Evolutionary conservation across 2,797 vertebrate species (phyloP).

Genomic region (Gymnodraco acuticeps): DNA sequence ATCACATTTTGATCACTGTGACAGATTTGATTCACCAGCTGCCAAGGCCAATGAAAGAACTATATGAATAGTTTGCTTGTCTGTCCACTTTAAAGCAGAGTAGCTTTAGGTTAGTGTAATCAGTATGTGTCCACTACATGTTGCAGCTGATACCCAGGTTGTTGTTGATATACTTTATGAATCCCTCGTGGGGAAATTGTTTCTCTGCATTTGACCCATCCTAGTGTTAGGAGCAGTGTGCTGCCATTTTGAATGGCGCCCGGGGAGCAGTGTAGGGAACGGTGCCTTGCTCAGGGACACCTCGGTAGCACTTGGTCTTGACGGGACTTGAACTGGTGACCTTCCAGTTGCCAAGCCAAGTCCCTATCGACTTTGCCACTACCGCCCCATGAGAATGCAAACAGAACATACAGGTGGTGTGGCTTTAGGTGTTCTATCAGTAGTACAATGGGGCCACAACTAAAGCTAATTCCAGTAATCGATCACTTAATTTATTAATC

Average conservation of each 20-base stretch:
- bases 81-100: not conserved
- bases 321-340: no score
- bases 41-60: not conserved
- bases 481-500: not conserved
- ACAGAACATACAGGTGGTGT: slow-evolving; percentile 38
- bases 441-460: slow-evolving; percentile 1
- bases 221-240: no score
- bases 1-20: not conserved
- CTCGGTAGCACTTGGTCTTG: no score
- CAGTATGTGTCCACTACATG: slow-evolving; percentile 6
- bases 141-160: slow-evolving; percentile 13
- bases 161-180: no score
- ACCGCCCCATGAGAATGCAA: slow-evolving; percentile 55
- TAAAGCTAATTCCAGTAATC: not conserved
- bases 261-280: no score
- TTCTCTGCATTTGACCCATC: no score
- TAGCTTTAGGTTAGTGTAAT: slow-evolving; percentile 2
- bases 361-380: no score
- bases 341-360: no score
- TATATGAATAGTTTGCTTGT: not conserved
- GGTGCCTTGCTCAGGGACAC: no score
- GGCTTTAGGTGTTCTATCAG: slow-evolving; percentile 30
- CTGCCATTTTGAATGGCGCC: no score
- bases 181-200: no score
- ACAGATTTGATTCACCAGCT: slow-evolving; percentile 11